These are phyloP conservation scores for Geococcyx californianus DNA, from an alignment of 2,113 vertebrate genomes.

Conservation along the genomic window DNA sequence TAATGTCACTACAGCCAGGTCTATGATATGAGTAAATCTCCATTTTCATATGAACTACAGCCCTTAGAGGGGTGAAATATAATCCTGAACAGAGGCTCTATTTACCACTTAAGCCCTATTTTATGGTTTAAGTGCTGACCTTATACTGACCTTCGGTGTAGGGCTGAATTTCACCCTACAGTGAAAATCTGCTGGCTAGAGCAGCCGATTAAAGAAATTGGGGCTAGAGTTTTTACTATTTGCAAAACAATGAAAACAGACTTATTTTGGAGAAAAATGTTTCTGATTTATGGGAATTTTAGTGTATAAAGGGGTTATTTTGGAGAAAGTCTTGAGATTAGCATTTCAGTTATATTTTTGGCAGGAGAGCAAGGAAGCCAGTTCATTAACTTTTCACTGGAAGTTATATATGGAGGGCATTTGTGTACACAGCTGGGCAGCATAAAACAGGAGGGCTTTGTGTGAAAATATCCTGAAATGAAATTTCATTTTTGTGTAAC, in stretches of 20 bases:
- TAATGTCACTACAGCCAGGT: conserved; percentile 3
- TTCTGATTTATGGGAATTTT: conserved; percentile 56
- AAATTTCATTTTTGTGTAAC: conserved; percentile 44
- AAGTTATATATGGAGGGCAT: conserved; percentile 62
- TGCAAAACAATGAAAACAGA: conserved; percentile 54
- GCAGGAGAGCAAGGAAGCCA: conserved; percentile 51
- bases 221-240: conserved; percentile 32
- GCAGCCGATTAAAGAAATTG: conserved; percentile 22
- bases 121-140: conserved; percentile 68
- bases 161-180: conserved; percentile 55
- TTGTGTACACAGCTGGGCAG: conserved; percentile 69
- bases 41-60: conserved; percentile 26
- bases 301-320: conserved; percentile 49
- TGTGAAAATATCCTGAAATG: conserved; percentile 55
- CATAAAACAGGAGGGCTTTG: conserved; percentile 67
- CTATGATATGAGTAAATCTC: conserved; percentile 32
- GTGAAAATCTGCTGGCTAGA: conserved; percentile 11
- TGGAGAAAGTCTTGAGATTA: conserved; percentile 54
- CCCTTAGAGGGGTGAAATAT: conserved; percentile 47
- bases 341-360: conserved; percentile 54
- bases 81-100: conserved; percentile 56
- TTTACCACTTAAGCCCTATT: conserved; percentile 62
- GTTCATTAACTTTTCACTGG: conserved; percentile 67
- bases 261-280: conserved; percentile 42
- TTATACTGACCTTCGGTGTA: conserved; percentile 35